Percentiles rank a stretch among this genome's conserved stretches.
Conservation (phyloP, 2,797 vertebrate species). For the Diglossa cyanea region DNA sequence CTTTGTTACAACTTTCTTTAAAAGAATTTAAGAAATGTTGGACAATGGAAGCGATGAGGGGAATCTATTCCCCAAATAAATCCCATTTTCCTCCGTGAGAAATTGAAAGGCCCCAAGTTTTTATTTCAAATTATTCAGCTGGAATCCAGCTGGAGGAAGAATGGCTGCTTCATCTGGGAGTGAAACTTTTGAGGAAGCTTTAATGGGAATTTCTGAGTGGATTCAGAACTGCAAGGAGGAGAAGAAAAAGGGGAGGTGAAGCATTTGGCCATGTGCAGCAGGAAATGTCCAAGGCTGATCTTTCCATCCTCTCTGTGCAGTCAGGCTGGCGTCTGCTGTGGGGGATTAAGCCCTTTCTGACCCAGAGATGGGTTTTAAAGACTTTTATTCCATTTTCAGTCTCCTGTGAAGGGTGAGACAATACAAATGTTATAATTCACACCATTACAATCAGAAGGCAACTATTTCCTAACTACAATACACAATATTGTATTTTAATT, state of each 20-base stretch:
- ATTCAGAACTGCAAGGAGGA: neutral
- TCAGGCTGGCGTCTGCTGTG: neutral
- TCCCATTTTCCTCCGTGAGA: neutral
- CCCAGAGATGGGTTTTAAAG: neutral
- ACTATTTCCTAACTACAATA: neutral
- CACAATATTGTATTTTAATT: neutral
- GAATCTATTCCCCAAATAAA: neutral
- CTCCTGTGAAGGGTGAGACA: neutral
- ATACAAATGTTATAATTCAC: neutral
- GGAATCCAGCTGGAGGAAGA: neutral
- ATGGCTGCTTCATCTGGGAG: neutral
- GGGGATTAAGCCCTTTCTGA: neutral
- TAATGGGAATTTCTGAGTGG: slow-evolving; percentile 14
- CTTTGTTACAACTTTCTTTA: neutral
- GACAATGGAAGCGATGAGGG: neutral
- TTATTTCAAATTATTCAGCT: neutral
- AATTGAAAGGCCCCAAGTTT: neutral
- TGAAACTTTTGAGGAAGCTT: neutral
- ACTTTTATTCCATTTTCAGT: neutral
- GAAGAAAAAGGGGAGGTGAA: neutral
- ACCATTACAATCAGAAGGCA: neutral
- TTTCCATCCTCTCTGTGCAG: neutral
- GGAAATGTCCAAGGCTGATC: neutral
- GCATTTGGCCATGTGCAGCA: neutral
- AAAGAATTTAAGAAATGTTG: neutral